A percentile compares a stretch with the other conserved stretches of the same genome.
Evolutionary conservation across 92 coral and sea anemone genomes (phyloP).

Genomic region (Phymanthus crucifer): DNA sequence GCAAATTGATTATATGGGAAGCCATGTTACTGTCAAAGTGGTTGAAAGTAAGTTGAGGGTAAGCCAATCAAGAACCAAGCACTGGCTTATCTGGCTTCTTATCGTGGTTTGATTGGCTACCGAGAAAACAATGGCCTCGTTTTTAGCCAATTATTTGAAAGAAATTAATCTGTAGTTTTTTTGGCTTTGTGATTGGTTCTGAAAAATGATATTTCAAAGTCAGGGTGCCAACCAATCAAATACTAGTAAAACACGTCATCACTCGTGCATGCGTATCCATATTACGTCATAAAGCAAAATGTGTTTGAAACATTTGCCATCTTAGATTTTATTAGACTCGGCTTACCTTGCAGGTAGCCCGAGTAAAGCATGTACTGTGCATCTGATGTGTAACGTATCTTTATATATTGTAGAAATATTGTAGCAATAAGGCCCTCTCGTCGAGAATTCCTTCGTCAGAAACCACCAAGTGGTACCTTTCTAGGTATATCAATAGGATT

Average conservation of each 20-base stretch:
- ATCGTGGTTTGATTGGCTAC: not conserved
- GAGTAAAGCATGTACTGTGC: not conserved
- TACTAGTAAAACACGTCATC: no score
- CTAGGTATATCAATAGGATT: not conserved
- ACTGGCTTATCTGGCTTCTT: not conserved
- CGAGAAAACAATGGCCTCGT: not conserved
- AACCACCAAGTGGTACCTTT: not conserved
- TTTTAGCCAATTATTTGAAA: not conserved
- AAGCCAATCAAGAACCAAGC: not conserved
- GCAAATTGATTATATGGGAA: not conserved
- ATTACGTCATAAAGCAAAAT: not conserved
- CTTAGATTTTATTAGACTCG: not conserved
- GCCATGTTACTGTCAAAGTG: not conserved
- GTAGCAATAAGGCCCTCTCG: not conserved
- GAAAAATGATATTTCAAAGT: no score
- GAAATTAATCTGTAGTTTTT: not conserved
- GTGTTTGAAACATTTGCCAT: not conserved
- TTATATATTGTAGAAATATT: not conserved
- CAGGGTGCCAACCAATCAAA: no score
- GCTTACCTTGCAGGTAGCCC: not conserved
- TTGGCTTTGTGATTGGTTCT: no score
- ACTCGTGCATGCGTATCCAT: no score
- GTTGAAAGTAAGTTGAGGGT: not conserved
- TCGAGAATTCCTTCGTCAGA: not conserved
- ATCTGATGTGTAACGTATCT: not conserved